phyloP scores from a whole-genome alignment of 2,888 invertebrate genomes.

The Boloria euphrosyne region DNA sequence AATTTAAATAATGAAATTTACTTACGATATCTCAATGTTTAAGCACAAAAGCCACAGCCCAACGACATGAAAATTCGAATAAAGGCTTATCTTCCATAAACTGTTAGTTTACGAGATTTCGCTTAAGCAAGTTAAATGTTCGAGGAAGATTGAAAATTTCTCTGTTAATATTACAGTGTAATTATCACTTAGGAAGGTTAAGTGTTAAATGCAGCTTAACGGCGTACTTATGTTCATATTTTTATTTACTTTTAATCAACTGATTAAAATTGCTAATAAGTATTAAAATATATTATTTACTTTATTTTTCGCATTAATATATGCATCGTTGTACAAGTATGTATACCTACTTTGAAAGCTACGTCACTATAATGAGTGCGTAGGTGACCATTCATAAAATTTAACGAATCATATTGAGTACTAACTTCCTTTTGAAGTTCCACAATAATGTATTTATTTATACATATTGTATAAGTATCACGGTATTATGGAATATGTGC shows the following conservation, averaged over 20 bases:
- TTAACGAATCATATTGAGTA: conserved; percentile 38
- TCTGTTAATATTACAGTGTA: conserved; percentile 3
- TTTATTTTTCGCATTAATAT: neutral
- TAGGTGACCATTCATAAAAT: conserved; percentile 41
- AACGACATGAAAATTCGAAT: conserved; percentile 48
- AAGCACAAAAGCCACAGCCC: conserved; percentile 46
- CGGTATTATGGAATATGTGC: too few species aligned
- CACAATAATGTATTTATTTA: neutral
- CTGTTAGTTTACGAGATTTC: conserved; percentile 35
- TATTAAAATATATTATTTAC: too few species aligned
- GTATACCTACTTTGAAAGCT: conserved; percentile 9
- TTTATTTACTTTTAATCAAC: neutral
- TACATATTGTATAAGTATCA: neutral
- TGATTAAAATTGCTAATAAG: too few species aligned
- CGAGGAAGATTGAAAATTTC: conserved; percentile 33
- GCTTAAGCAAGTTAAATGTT: conserved; percentile 33
- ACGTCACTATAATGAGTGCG: conserved; percentile 34
- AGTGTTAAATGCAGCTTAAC: neutral
- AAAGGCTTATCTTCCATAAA: conserved; percentile 46
- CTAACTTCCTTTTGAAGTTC: conserved; percentile 36
- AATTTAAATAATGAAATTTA: conserved; percentile 22
- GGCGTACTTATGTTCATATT: neutral
- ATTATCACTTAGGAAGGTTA: neutral
- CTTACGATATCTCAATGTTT: conserved; percentile 49
- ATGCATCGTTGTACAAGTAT: conserved; percentile 6